Conservation (phyloP, 1,140 invertebrate genomes). For the Drosophila bocki region DNA sequence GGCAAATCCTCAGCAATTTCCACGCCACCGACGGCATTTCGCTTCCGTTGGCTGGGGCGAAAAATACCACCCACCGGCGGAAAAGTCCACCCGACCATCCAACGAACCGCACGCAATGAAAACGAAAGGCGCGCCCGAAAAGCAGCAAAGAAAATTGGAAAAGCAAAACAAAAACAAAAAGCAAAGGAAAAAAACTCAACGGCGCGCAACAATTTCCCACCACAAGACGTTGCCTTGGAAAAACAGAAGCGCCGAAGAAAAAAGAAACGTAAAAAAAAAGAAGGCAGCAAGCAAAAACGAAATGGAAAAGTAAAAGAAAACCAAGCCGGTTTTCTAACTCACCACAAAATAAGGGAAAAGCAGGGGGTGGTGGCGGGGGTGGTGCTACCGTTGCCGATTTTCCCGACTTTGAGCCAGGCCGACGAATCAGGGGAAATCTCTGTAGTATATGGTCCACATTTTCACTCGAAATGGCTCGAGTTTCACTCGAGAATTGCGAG, state of each 20-base stretch:
- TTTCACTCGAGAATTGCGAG: slow-evolving; percentile 53
- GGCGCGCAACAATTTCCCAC: slow-evolving; percentile 77
- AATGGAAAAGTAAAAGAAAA: slow-evolving; percentile 19
- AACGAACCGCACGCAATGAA: slow-evolving; percentile 55
- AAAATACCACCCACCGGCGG: slow-evolving; percentile 4
- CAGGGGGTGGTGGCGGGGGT: slow-evolving; percentile 3
- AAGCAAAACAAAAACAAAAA: slow-evolving; percentile 13
- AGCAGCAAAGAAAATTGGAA: slow-evolving; percentile 41
- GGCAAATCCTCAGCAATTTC: slow-evolving; percentile 41
- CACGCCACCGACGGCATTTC: slow-evolving; percentile 68
- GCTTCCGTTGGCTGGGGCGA: slow-evolving; percentile 13
- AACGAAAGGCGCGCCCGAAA: slow-evolving; percentile 67
- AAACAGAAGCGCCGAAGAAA: slow-evolving; percentile 22
- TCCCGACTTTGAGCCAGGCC: slow-evolving; percentile 53
- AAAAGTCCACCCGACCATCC: slow-evolving; percentile 2
- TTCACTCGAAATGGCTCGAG: slow-evolving; percentile 12
- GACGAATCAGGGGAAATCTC: slow-evolving; percentile 77
- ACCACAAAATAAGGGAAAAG: slow-evolving; percentile 61
- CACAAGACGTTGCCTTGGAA: slow-evolving; percentile 77
- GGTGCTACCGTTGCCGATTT: slow-evolving; percentile 11
- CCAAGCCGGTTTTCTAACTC: slow-evolving; percentile 66
- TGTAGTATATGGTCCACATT: slow-evolving; percentile 50
- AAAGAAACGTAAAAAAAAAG: background rate
- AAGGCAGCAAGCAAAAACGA: background rate
- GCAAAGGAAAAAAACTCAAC: slow-evolving; percentile 51